Evolutionary conservation across 1,140 invertebrate genomes (phyloP).

Genomic region (Sarcophaga bullata): DNA sequence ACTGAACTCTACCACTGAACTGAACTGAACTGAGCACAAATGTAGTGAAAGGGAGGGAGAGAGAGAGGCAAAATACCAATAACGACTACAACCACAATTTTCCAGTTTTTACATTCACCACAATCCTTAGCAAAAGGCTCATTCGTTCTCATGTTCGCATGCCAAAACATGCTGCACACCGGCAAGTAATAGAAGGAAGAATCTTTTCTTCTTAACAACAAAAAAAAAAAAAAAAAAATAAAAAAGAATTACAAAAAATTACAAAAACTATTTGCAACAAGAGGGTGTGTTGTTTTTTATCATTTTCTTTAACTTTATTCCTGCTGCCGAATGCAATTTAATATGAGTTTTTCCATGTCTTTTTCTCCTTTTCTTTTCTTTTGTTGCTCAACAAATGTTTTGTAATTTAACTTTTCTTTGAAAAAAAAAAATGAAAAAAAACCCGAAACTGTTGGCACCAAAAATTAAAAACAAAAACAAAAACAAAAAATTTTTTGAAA

Average conservation of each 20-base stretch:
- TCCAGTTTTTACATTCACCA: background rate
- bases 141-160: background rate
- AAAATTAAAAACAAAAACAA: background rate
- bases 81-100: slow-evolving; percentile 4
- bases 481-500: background rate
- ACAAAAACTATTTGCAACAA: background rate
- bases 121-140: background rate
- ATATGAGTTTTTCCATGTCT: background rate
- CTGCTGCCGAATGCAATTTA: slow-evolving; percentile 2
- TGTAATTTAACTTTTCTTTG: background rate
- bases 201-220: no score
- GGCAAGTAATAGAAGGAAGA: background rate
- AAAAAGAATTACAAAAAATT: no score
- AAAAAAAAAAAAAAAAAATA: no score
- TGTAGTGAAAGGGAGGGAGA: no score
- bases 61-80: background rate
- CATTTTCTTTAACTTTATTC: background rate
- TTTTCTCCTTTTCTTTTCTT: background rate
- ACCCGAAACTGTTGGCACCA: background rate
- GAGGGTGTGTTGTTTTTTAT: background rate
- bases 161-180: background rate
- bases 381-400: background rate
- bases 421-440: no score
- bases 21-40: no score
- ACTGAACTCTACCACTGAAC: background rate